Base-by-base conservation (phyloP, 1,140 invertebrate genomes). In the Brachionus angularis region DNA sequence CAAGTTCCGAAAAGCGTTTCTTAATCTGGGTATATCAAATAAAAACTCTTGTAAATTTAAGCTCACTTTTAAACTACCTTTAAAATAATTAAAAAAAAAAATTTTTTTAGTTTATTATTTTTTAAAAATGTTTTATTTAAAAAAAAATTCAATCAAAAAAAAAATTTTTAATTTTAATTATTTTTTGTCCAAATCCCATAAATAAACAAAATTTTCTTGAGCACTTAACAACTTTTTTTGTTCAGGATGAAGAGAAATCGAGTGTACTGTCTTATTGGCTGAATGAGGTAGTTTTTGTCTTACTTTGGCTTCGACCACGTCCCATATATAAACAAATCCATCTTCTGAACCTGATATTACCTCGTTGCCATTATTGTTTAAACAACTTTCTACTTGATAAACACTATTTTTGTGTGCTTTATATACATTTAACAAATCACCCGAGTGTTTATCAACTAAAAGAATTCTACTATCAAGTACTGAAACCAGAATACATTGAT, bases 341-440 rank as follows among this genome's bases (percentile, higher is more conserved):
- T 90, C 88, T 36, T 87, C 87, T 0, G 93, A 95, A 0, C 93
- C 94, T 53, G 89, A 91, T 16, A 95, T 79, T 50, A 96, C 86
- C 73, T 88, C 85, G 31, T 86, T 89, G 79, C 96, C 93, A 74
- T 86, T 88, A 58, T 85, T 81, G 79, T 89, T 88, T 2, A 96
- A 85, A 74, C 87, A 87, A 78, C 89, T 91, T 79, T 96, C 93
- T 18, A 96, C 84, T 74, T 87, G 87, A 77, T 89, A 89, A 76
- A 92, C 88, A 72, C 85, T 86, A 73, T 87, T 88, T 72, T 82
- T 82, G 76, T 95, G 90, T 0, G 92, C 91, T 49, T 78, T 82
- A 77, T 90, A 93, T 84, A 85, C 88, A 47, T 86, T 85, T 1
- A 95, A 81, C 55, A 93, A 79, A 80, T 93, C 89, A 34, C 91